Evolutionary conservation across 2,113 vertebrate genomes (phyloP), one percentile per base, ranked within the genome.

Genomic region (Pterocles gutturalis): DNA sequence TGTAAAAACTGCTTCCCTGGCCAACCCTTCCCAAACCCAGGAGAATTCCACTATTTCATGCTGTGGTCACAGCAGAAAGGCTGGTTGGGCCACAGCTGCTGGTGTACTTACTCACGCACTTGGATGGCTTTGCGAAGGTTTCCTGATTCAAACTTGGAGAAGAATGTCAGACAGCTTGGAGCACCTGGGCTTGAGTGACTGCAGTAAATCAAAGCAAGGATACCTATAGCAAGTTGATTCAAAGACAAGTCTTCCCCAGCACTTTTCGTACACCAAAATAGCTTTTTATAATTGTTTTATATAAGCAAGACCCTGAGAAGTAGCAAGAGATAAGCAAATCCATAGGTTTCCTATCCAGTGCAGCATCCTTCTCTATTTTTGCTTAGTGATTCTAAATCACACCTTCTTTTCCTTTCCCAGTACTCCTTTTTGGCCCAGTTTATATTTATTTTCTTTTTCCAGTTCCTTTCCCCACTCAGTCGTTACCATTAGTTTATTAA

Each of bases 71-170:
- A 90, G 71, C 20, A 36, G 62, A 29, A 38, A 22, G 46, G 17
- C 64, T 45, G 36, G 18, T 2, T 49, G 54, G 28, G 34, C 36
- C 43, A 19, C 6, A 21, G 45, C 33, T 2, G 1, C 57, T 24
- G 19, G 2, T 0, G 1, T 96, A 98, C 98, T 98, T 98, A 99
- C 99, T 99, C 98, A 64, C 99, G 99, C 78, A 99, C 98, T 97
- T 99, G 99, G 94, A 99, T 97, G 87, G 98, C 99, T 96, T 99
- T 99, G 55, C 99, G 98, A 36, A 99, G 98, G 93, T 99, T 99
- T 67, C 99, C 99, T 0, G 98, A 98, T 95, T 99, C 99, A 97
- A 99, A 99, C 67, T 97, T 97, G 33, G 99, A 99, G 96, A 96
- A 99, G 97, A 99, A 99, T 2, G 70, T 97, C 73, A 99, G 92